A percentile compares a stretch with the other conserved stretches of the same genome.
These are phyloP conservation scores for Colaptes auratus DNA, from an alignment of 2,113 vertebrate species.

Conservation along the genomic window DNA sequence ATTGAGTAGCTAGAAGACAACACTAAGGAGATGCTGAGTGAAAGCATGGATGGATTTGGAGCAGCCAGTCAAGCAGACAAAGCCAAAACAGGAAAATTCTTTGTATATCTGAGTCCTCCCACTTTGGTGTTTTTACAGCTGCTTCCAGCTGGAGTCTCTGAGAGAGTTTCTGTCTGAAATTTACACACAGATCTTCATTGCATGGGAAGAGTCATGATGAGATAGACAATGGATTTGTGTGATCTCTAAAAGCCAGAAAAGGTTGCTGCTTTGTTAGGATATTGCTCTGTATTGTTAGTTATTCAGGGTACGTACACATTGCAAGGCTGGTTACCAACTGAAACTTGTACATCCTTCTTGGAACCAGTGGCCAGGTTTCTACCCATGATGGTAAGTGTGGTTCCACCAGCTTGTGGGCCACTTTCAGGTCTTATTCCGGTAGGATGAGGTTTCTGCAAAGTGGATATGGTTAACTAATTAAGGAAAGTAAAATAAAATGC, in stretches of 20 bases:
- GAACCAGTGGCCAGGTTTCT: conserved; percentile 85
- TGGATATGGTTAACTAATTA: not conserved
- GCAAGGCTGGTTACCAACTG: conserved; percentile 80
- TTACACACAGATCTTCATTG: not conserved
- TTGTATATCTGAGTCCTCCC: not conserved
- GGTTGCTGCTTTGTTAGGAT: not conserved
- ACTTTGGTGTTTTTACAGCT: not conserved
- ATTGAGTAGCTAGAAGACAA: not conserved
- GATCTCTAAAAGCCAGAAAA: not conserved
- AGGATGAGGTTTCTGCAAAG: conserved; percentile 83
- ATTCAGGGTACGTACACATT: conserved; percentile 82
- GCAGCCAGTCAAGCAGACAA: not conserved
- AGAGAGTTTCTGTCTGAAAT: not conserved
- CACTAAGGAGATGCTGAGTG: not conserved
- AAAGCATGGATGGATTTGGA: not conserved
- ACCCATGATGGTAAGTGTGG: conserved; percentile 86
- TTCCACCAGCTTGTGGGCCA: conserved; percentile 89
- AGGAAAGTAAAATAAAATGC: not conserved
- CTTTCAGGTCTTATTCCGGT: conserved; percentile 72
- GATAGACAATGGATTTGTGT: not conserved
- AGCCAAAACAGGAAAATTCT: not conserved
- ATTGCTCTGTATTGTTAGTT: not conserved
- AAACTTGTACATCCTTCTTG: conserved; percentile 83
- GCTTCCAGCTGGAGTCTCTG: not conserved
- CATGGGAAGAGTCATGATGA: not conserved